Evolutionary conservation across 2,888 invertebrate species (phyloP).

Genomic region (Smittia sp.): DNA sequence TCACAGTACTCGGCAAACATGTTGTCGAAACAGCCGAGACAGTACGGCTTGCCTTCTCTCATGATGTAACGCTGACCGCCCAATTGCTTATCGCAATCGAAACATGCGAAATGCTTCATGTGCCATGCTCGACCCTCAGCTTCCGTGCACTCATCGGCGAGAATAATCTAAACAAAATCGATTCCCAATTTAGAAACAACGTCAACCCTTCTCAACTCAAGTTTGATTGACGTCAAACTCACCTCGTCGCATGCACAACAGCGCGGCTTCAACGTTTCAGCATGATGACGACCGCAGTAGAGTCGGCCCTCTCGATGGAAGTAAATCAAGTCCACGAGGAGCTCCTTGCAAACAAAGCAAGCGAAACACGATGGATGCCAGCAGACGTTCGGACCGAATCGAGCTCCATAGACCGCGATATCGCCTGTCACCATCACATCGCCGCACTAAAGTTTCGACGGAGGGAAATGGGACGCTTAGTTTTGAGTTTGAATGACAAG

Average conservation of each 20-base stretch:
- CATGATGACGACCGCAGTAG: conserved; percentile 96
- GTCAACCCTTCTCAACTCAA: neutral
- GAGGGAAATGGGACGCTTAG: neutral
- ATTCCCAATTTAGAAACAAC: neutral
- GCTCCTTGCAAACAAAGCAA: conserved; percentile 87
- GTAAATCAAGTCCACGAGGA: conserved; percentile 96
- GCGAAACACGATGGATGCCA: conserved; percentile 97
- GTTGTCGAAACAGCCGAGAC: conserved; percentile 90
- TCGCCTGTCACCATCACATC: conserved; percentile 81
- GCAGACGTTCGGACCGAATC: conserved; percentile 78
- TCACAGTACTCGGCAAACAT: conserved; percentile 97
- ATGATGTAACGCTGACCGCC: conserved; percentile 98
- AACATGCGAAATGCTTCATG: conserved; percentile 98
- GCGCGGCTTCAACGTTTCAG: conserved; percentile 92
- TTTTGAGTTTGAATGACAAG: neutral
- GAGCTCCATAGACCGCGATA: conserved; percentile 85
- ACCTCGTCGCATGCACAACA: conserved; percentile 99
- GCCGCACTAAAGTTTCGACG: conserved; percentile 70
- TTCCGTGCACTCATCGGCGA: conserved; percentile 98
- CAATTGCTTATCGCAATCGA: conserved; percentile 89
- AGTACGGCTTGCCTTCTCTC: conserved; percentile 91
- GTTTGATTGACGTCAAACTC: conserved; percentile 46
- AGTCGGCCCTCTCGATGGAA: conserved; percentile 87
- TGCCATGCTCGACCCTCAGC: conserved; percentile 99
- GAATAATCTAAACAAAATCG: conserved; percentile 71